Evolutionary conservation across 2,888 invertebrate species (phyloP).

Genomic region (Andricus quercusramuli): DNA sequence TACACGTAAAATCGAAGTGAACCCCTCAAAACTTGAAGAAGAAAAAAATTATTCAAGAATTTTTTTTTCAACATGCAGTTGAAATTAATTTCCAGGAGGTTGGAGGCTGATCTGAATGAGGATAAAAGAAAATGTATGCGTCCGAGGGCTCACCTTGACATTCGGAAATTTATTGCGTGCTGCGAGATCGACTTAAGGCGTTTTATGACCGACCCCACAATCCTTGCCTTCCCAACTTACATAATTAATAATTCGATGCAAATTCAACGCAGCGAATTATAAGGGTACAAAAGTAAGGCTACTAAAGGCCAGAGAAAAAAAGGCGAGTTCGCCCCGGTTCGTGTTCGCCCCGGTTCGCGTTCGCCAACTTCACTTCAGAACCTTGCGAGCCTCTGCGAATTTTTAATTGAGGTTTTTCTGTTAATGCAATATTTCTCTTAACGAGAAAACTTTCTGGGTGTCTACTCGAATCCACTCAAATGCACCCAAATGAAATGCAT

Average conservation of each 20-base stretch:
- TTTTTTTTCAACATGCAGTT: background rate
- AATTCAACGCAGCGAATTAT: background rate
- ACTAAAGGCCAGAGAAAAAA: background rate
- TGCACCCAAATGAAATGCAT: too few relatives aligned
- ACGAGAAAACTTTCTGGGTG: background rate
- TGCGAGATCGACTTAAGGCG: conserved; percentile 2
- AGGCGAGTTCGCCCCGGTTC: background rate
- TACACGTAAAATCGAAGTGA: too few relatives aligned
- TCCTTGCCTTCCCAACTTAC: background rate
- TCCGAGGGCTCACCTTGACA: background rate
- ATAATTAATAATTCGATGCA: conserved; percentile 12
- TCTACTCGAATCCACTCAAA: too few relatives aligned
- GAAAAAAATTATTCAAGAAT: background rate
- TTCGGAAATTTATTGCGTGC: conserved; percentile 2
- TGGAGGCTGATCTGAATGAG: background rate
- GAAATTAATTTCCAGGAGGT: background rate
- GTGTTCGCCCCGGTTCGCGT: background rate
- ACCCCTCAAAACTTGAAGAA: too few relatives aligned
- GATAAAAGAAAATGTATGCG: background rate
- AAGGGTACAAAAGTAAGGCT: background rate
- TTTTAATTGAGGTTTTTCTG: conserved; percentile 11
- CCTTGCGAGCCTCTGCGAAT: background rate
- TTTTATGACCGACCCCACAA: background rate
- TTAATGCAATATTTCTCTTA: background rate
- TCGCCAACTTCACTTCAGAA: background rate